These are phyloP conservation scores for Torymus tubicola DNA, from an alignment of 2,888 invertebrate species.

Conservation along the genomic window DNA sequence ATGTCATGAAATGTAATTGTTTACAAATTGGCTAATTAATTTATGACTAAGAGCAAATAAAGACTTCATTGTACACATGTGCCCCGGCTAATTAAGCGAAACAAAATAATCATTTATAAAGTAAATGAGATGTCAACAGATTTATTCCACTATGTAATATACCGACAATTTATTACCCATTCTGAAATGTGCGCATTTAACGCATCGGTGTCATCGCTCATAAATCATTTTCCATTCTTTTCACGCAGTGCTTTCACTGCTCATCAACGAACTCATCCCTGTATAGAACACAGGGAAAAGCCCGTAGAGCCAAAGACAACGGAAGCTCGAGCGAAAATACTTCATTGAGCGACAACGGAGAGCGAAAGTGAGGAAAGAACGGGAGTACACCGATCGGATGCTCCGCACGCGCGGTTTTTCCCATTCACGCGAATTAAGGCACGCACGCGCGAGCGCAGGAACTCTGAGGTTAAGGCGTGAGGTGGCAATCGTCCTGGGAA, in stretches of 20 bases:
- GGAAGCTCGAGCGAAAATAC: not conserved
- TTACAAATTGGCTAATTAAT: too few species aligned
- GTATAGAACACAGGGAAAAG: slow-evolving; percentile 15
- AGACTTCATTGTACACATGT: too few species aligned
- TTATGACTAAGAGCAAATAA: too few species aligned
- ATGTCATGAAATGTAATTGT: too few species aligned
- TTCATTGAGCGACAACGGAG: not conserved
- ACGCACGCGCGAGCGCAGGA: slow-evolving; percentile 3
- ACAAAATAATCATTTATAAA: not conserved
- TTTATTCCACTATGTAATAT: not conserved
- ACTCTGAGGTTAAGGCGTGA: slow-evolving; percentile 16
- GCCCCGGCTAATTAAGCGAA: too few species aligned
- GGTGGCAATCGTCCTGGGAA: slow-evolving; percentile 52
- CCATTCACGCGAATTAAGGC: slow-evolving; percentile 42
- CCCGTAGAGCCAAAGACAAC: not conserved
- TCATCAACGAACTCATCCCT: not conserved
- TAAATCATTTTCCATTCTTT: not conserved
- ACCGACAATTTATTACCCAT: slow-evolving; percentile 5
- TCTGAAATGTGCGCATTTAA: not conserved
- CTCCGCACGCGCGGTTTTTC: slow-evolving; percentile 20
- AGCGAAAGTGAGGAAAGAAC: slow-evolving; percentile 30
- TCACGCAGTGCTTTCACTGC: slow-evolving; percentile 19
- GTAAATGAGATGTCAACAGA: not conserved
- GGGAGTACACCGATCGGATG: slow-evolving; percentile 20
- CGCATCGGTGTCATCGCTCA: slow-evolving; percentile 9